phyloP scores from a whole-genome alignment of 2,888 invertebrate genomes.

The Philopedon plagiatum region DNA sequence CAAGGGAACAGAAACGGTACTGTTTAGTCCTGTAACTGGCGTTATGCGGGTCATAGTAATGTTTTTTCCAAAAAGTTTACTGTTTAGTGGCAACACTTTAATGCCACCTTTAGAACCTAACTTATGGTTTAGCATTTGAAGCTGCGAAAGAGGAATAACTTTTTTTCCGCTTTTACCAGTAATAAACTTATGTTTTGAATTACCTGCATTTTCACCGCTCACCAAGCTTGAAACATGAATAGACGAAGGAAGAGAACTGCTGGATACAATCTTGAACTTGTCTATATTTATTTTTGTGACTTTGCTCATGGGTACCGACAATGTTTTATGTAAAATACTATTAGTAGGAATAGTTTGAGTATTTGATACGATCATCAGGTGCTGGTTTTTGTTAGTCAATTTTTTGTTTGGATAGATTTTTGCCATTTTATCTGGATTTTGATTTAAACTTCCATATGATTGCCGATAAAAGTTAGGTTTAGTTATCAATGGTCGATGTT shows the following conservation, averaged over 20 bases:
- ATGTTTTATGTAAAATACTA: constrained; percentile 65
- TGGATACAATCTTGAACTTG: constrained; percentile 66
- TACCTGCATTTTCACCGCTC: constrained; percentile 53
- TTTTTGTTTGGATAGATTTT: constrained; percentile 48
- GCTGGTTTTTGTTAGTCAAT: constrained; percentile 61
- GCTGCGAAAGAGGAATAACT: constrained; percentile 65
- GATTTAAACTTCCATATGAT: neutral
- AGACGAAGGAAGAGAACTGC: constrained; percentile 54
- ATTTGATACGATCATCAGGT: constrained; percentile 67
- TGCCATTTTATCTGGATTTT: neutral
- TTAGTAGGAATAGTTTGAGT: constrained; percentile 63
- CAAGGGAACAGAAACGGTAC: constrained; percentile 2
- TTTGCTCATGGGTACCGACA: constrained; percentile 66
- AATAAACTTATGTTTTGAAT: constrained; percentile 64
- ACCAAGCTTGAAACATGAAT: constrained; percentile 52
- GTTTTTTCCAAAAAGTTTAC: constrained; percentile 64
- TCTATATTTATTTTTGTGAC: constrained; percentile 66
- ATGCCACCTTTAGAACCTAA: constrained; percentile 64
- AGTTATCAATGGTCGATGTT: constrained; percentile 2
- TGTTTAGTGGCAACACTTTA: constrained; percentile 65
- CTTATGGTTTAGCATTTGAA: constrained; percentile 64
- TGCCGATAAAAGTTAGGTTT: constrained; percentile 2
- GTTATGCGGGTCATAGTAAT: constrained; percentile 48
- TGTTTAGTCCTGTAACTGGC: neutral
- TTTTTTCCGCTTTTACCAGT: constrained; percentile 64